Percentiles rank a stretch among this genome's conserved stretches.
Evolutionary conservation across 2,113 vertebrate genomes (phyloP).

Genomic region (Centrocercus urophasianus): DNA sequence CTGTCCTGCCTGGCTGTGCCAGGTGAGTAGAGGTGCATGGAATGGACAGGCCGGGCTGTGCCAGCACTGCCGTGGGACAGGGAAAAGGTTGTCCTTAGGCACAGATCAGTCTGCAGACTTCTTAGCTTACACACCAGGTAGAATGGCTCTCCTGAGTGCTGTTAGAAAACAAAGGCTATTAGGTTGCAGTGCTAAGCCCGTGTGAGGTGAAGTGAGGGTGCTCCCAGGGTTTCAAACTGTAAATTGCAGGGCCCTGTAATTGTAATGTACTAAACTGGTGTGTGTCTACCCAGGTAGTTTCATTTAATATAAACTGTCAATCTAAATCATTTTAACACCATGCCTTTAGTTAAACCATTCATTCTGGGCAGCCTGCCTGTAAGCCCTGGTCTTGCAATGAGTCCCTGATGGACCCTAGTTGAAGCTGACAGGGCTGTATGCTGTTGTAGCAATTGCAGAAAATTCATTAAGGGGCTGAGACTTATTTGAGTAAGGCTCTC

Average conservation of each 20-base stretch:
- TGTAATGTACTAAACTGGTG: not conserved
- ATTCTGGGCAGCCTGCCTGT: constrained; percentile 39
- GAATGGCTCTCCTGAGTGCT: not conserved
- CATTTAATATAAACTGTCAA: constrained; percentile 66
- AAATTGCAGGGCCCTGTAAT: constrained; percentile 20
- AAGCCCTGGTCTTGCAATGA: constrained; percentile 19
- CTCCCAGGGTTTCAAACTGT: constrained; percentile 25
- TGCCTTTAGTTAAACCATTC: constrained; percentile 39
- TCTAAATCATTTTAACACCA: constrained; percentile 63
- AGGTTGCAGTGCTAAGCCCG: not conserved
- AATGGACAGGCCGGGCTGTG: not conserved
- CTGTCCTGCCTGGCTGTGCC: not conserved
- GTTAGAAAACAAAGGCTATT: constrained; percentile 50
- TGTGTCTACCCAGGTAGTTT: constrained; percentile 51
- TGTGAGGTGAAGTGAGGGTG: not conserved
- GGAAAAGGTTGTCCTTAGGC: not conserved
- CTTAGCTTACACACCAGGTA: not conserved
- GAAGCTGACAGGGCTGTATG: not conserved
- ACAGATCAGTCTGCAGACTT: not conserved
- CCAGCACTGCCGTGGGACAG: not conserved
- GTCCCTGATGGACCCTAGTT: constrained; percentile 1
- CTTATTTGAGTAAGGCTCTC: not conserved
- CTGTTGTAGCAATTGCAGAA: not conserved
- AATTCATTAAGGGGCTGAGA: constrained; percentile 17
- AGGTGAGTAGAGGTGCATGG: not conserved